These are phyloP conservation scores for Silurus meridionalis DNA, from an alignment of 2,113 vertebrate species.

Conservation along the genomic window DNA sequence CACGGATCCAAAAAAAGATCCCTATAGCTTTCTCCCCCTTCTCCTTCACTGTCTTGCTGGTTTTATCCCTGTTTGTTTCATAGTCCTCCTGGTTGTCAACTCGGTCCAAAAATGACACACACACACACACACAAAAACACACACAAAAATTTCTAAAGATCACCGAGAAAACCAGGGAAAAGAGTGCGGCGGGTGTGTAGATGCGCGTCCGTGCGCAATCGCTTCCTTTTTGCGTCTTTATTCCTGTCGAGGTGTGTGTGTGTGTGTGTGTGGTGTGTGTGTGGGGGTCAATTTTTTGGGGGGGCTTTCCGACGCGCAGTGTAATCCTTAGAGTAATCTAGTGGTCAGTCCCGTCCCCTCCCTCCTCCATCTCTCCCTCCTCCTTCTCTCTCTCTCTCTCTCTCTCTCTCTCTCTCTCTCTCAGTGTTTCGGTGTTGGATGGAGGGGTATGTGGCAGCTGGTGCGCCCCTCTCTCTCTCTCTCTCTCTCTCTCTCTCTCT, in stretches of 20 bases:
- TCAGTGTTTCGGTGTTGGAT: conserved; percentile 25
- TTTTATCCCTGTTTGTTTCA: background rate
- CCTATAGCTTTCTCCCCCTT: background rate
- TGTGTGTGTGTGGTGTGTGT: conserved; percentile 44
- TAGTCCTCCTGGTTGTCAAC: background rate
- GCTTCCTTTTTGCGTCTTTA: background rate
- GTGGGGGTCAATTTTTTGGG: conserved; percentile 26
- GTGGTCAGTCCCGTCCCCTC: conserved; percentile 9
- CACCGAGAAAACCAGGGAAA: background rate
- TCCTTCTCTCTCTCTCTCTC: conserved; percentile 41
- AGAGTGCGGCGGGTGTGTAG: background rate
- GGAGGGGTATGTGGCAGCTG: conserved; percentile 58
- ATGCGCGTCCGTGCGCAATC: background rate
- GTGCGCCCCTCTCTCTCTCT: conserved; percentile 42
- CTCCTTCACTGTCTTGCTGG: background rate
- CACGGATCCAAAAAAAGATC: background rate
- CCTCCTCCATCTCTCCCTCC: conserved; percentile 43
- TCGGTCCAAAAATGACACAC: background rate
- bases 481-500: no score
- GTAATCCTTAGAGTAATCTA: conserved; percentile 45
- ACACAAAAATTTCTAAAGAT: background rate
- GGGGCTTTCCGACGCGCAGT: conserved; percentile 38
- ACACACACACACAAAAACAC: background rate
- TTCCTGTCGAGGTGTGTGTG: conserved; percentile 42
- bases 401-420: conserved; percentile 38